Evolutionary conservation across 2,888 invertebrate genomes (phyloP), one percentile per base, ranked within the genome.

Genomic region (Pachliopta kotzebuea): DNA sequence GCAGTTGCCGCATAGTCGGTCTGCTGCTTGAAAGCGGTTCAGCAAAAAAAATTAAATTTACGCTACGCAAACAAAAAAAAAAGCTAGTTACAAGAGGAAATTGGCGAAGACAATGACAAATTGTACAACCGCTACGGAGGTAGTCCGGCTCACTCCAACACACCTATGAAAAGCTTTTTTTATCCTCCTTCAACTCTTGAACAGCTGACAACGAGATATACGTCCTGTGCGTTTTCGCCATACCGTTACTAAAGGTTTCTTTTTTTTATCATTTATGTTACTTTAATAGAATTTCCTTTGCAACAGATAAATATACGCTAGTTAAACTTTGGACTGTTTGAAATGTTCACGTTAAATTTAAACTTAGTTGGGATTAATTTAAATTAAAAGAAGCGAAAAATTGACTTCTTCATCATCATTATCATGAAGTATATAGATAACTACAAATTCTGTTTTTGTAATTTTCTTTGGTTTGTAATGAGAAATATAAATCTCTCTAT

Each of bases 41-140:
- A 83, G 2, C 37, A 37, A 37, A 37, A n/a, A n/a, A 37, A 37
- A 37, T 37, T 37, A 37, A 37, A 37, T 37, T 37, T 37, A 37
- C 37, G 37, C 37, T 37, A 3, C 9, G 37, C 14, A 11, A 14
- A 37, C 8, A 49, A 86, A 88, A 86, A 87, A 90, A 89, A 90
- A 89, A 90, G 88, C 89, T 90, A 89, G 88, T 90, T 90, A 88
- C 88, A 84, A 84, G 85, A 81, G 87, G 85, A 90, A 90, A 90
- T 90, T 90, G 88, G 85, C 81, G 84, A 82, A 83, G 90, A 90
- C 90, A 89, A 85, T 90, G 90, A 90, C 86, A 90, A 90, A 90
- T 89, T 84, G 88, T 84, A 79, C 84, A 83, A 83, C 77, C 85
- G 80, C 85, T 84, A 86, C 83, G 78, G 80, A 78, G 74, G 68